These are phyloP conservation scores for Acropora yongei DNA, from an alignment of 64 coral and sea anemone genomes.

Conservation along the genomic window DNA sequence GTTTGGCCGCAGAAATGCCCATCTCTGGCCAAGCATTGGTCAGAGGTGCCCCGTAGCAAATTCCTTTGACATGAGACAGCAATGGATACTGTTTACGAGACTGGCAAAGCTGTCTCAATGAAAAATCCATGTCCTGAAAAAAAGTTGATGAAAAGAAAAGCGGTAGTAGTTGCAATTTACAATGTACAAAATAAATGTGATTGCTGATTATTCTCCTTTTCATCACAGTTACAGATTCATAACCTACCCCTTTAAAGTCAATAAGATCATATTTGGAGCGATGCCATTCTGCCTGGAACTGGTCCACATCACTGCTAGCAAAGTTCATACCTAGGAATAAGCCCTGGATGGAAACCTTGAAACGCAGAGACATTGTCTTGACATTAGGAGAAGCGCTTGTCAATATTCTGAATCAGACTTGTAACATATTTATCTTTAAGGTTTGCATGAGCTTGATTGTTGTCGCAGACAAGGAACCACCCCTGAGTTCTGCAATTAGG, in stretches of 20 bases:
- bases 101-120: slow-evolving; percentile 32
- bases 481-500: neutral
- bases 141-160: neutral
- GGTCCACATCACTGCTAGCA: slow-evolving; percentile 23
- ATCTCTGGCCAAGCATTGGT: slow-evolving; percentile 29
- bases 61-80: slow-evolving; percentile 25
- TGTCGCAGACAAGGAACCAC: neutral
- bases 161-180: neutral
- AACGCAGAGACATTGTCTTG: slow-evolving; percentile 24
- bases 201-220: neutral
- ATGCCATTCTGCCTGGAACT: slow-evolving; percentile 36
- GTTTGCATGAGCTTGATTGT: neutral
- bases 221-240: neutral
- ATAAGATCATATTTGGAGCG: slow-evolving; percentile 39
- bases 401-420: slow-evolving; percentile 14
- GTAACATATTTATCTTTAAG: slow-evolving; percentile 17
- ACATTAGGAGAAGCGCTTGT: slow-evolving; percentile 37
- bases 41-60: slow-evolving; percentile 2
- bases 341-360: slow-evolving; percentile 27
- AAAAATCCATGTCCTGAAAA: slow-evolving; percentile 28
- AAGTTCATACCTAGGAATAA: slow-evolving; percentile 17
- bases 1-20: slow-evolving; percentile 5
- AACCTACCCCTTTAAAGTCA: slow-evolving; percentile 46
- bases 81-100: too few relatives aligned
- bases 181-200: slow-evolving; percentile 8